Evolutionary conservation across 2,888 invertebrate species (phyloP).

Genomic region (Nomada hirtipes): DNA sequence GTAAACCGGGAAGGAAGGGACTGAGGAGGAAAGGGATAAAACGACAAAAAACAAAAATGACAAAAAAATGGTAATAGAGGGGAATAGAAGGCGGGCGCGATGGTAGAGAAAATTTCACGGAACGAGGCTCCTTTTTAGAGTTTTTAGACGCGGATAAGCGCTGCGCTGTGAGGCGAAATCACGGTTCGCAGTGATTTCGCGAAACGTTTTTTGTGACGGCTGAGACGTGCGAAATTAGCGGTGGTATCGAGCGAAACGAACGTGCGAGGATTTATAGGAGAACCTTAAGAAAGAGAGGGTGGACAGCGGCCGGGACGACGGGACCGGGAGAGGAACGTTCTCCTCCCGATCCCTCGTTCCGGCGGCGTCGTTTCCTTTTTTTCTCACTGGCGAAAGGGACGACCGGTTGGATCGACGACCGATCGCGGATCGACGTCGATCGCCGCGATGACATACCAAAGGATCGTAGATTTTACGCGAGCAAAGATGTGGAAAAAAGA

Average conservation of each 20-base stretch:
- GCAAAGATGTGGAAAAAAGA: slow-evolving; percentile 59
- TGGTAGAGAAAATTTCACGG: slow-evolving; percentile 19
- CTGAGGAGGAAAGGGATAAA: background rate
- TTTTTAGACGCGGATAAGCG: slow-evolving; percentile 40
- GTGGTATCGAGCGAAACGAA: background rate
- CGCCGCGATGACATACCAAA: slow-evolving; percentile 74
- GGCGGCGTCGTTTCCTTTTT: slow-evolving; percentile 40
- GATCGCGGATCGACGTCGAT: slow-evolving; percentile 49
- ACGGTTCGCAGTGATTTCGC: background rate
- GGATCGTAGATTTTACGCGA: slow-evolving; percentile 70
- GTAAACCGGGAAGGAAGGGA: background rate
- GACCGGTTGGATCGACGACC: slow-evolving; percentile 41
- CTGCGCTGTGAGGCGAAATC: slow-evolving; percentile 13
- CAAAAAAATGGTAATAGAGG: background rate
- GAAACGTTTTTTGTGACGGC: background rate
- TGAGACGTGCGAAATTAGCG: background rate
- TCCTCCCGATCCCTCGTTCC: slow-evolving; percentile 36
- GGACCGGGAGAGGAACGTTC: background rate
- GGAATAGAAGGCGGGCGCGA: background rate
- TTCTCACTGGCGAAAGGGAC: slow-evolving; percentile 13
- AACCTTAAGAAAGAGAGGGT: background rate
- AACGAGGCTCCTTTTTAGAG: slow-evolving; percentile 53
- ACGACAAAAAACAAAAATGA: background rate
- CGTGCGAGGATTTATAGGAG: background rate
- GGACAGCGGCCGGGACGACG: slow-evolving; percentile 18